phyloP scores from a whole-genome alignment of 2,888 invertebrate genomes.

The Euzetes globulus region DNA sequence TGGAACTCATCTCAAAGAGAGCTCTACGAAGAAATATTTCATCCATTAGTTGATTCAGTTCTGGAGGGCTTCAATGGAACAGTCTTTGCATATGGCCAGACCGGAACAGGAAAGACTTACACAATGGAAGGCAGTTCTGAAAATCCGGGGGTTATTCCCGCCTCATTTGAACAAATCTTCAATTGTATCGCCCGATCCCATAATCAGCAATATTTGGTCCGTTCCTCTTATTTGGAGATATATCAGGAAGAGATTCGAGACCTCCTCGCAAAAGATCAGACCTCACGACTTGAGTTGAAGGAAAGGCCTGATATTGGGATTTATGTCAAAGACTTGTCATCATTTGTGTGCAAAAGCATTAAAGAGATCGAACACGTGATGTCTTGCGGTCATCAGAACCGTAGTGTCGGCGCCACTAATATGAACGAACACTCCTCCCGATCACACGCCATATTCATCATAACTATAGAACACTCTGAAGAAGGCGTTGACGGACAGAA shows the following conservation, averaged over 20 bases:
- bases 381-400: slow-evolving; percentile 45
- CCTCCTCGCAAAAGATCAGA: slow-evolving; percentile 57
- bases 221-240: slow-evolving; percentile 96
- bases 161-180: slow-evolving; percentile 98
- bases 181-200: slow-evolving; percentile 90
- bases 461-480: slow-evolving; percentile 78
- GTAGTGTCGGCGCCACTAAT: slow-evolving; percentile 78
- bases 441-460: slow-evolving; percentile 96
- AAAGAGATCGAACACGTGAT: slow-evolving; percentile 67
- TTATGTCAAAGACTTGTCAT: slow-evolving; percentile 93
- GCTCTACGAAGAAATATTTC: slow-evolving; percentile 91
- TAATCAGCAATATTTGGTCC: slow-evolving; percentile 85
- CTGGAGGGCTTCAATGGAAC: slow-evolving; percentile 93
- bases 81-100: slow-evolving; percentile 58
- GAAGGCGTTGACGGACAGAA: slow-evolving; percentile 39
- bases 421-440: slow-evolving; percentile 98
- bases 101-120: slow-evolving; percentile 95
- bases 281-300: slow-evolving; percentile 76
- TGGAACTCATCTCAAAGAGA: slow-evolving; percentile 78
- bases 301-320: slow-evolving; percentile 94
- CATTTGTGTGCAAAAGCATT: slow-evolving; percentile 95
- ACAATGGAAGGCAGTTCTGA: slow-evolving; percentile 51
- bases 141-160: slow-evolving; percentile 96
- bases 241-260: slow-evolving; percentile 99
- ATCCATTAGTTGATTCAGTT: slow-evolving; percentile 88